Evolutionary conservation across 2,113 vertebrate species (phyloP), one percentile per base, ranked within the genome.

Genomic region (Urocynchramus pylzowi): DNA sequence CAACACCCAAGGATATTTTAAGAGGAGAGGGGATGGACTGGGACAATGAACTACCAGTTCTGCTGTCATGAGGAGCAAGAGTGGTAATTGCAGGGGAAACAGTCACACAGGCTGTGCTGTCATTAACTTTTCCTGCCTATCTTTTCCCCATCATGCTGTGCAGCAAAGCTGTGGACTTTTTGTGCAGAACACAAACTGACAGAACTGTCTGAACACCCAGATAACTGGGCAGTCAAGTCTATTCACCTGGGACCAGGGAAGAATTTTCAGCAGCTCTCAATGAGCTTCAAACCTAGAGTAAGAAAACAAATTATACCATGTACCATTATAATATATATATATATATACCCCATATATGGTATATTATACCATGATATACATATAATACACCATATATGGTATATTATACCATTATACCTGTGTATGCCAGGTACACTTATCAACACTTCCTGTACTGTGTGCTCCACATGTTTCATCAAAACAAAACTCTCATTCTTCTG

Each of bases 61-160:
- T 83, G 28, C 26, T 41, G 22, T 75, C 37, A 63, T 13, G 24
- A 64, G 19, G 35, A 41, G 8, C 13, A 65, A 57, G 27, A 16
- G 33, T 28, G 19, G 17, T 45, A 42, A 61, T 20, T 78, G 27
- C 21, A 22, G 31, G 13, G 23, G 21, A 49, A 69, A 31, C 16
- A 14, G 23, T 30, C 27, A 44, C 61, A 44, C 12, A 37, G 3
- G 6, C 11, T 13, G 9, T 90, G 19, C 47, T 57, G 31, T 33
- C 75, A 37, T n/a, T 65, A 41, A 39, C 7, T 23, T 69, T 70
- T 56, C 27, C 56, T 69, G 37, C 28, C 69, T 42, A 6, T 28
- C 39, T 73, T 88, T 0, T 0, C 5, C 23, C 30, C 20, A 7
- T 52, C 45, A 22, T 31, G 45, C 33, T 41, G 33, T 3, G 2